Evolutionary conservation across 2,797 vertebrate species (phyloP).

Genomic region (Cyprinodon diabolis): DNA sequence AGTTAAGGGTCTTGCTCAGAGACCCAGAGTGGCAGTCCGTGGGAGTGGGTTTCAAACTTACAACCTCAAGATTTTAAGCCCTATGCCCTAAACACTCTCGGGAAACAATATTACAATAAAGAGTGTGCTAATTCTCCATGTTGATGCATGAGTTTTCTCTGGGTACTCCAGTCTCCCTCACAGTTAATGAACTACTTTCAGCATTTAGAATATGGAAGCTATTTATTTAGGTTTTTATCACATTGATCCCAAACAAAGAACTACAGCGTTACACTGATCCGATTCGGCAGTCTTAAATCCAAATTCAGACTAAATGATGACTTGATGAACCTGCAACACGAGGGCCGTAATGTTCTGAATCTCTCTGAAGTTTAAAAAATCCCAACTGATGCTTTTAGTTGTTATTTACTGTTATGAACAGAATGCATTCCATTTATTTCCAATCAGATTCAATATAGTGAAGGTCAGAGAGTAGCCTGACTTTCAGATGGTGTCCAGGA

Average conservation of each 20-base stretch:
- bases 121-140: background rate
- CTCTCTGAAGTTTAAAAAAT: too few relatives aligned
- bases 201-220: background rate
- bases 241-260: background rate
- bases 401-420: background rate
- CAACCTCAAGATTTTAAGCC: too few relatives aligned
- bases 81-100: too few relatives aligned
- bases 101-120: too few relatives aligned
- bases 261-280: background rate
- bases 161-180: background rate
- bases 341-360: background rate
- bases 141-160: background rate
- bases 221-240: background rate
- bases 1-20: too few relatives aligned
- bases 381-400: background rate
- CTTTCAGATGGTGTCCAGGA: background rate
- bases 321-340: background rate
- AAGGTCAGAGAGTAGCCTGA: background rate
- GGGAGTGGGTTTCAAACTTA: too few relatives aligned
- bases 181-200: background rate
- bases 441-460: background rate
- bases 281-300: background rate
- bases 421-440: background rate
- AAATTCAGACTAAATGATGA: background rate
- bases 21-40: too few relatives aligned